These are phyloP conservation scores for Myzus persicae DNA, from an alignment of 1,140 invertebrate genomes.

Conservation along the genomic window DNA sequence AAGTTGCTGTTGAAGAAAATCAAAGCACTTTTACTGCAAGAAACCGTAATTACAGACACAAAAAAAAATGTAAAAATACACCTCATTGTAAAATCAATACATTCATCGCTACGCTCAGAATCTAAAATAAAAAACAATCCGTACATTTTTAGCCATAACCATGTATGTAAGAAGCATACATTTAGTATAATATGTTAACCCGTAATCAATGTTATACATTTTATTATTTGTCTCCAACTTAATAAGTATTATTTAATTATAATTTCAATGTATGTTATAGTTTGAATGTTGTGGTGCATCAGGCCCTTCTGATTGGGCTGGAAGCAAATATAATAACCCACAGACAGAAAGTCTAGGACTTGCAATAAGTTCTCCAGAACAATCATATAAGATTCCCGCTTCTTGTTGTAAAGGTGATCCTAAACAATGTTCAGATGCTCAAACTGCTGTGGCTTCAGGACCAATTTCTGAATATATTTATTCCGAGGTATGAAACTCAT, in stretches of 20 bases:
- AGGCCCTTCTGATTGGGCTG: slow-evolving; percentile 75
- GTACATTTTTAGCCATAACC: not conserved
- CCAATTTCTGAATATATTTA: slow-evolving; percentile 67
- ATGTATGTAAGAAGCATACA: not conserved
- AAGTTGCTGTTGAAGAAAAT: too few relatives aligned
- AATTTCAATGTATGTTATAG: slow-evolving; percentile 64
- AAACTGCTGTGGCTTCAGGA: slow-evolving; percentile 67
- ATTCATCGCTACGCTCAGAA: too few relatives aligned
- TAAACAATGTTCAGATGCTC: slow-evolving; percentile 66
- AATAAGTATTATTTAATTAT: slow-evolving; percentile 1
- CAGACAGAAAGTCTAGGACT: slow-evolving; percentile 63
- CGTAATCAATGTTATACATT: not conserved
- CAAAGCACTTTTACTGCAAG: too few relatives aligned
- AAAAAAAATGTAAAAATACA: too few relatives aligned
- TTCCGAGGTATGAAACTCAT: slow-evolving; percentile 66
- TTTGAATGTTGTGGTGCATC: slow-evolving; percentile 77
- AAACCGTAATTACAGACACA: too few relatives aligned
- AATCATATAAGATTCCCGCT: slow-evolving; percentile 69
- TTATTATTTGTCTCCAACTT: not conserved
- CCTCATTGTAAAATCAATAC: too few relatives aligned
- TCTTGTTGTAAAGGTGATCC: slow-evolving; percentile 70
- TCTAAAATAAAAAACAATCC: too few relatives aligned
- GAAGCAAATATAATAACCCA: slow-evolving; percentile 69
- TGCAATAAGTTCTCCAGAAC: slow-evolving; percentile 63
- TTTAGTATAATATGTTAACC: not conserved